Base-by-base conservation (phyloP, 2,888 invertebrate genomes). In the Itoplectis maculator region DNA sequence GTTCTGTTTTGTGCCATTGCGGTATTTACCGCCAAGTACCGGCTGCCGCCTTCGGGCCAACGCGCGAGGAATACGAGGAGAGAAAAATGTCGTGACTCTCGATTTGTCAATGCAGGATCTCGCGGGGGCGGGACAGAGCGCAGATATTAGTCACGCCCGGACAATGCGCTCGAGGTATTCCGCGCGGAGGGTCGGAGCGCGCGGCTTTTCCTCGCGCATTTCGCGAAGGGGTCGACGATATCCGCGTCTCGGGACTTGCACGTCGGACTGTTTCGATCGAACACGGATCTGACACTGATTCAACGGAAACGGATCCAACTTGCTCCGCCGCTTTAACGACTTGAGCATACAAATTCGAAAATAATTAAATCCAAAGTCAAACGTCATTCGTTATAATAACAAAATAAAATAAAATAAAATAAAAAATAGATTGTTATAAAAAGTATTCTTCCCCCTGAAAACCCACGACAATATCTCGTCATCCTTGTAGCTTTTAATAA, bases 21-120 rank as follows among this genome's bases (percentile, higher is more conserved):
- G 42, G 15, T 29, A 20, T 29, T n/a, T n/a, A n/a, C n/a, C 66
- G 20, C 56, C 13, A 40, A 15, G 42, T 42, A 29, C 47, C 54
- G 66, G 37, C 78, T 78, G 68, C 49, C 54, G 49, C 61, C 35
- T 56, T 51, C 51, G 70, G 61, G 54, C 61, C 61, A 35, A 59
- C 23, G 56, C 37, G 37, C 9, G 54, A 15, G 37, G 15, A 37
- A 37, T 37, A 13, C 61, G 61, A 78, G 78, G 29, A 79, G 63
- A 68, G 74, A 72, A 69, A 77, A 80, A 78, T 73, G 77, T 61
- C 63, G 73, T 79, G 79, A 66, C 75, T 80, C 87, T 81, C 87
- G 88, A 90, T 90, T 90, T 89, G 90, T 90, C 88, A 88, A 88
- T 88, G 87, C 88, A 85, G 89, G 87, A 89, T 90, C 89, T 89